Conservation (phyloP, 2,797 vertebrate species). For the Hoplostethus atlanticus region DNA sequence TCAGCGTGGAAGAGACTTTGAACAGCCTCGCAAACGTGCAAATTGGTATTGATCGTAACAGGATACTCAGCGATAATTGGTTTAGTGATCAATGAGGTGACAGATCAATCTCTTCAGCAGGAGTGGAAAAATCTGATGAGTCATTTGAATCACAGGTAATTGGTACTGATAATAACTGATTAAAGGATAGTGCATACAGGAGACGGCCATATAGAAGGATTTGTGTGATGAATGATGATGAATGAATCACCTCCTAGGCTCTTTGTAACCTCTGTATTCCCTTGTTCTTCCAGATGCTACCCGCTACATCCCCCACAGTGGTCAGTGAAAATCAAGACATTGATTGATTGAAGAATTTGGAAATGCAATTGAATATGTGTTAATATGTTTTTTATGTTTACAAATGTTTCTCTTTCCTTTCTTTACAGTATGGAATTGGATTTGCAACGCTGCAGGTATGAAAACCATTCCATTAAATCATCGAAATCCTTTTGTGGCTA, state of each 20-base stretch:
- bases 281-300: constrained; percentile 72
- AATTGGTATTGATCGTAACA: not conserved
- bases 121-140: constrained; percentile 18
- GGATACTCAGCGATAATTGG: not conserved
- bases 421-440: constrained; percentile 86
- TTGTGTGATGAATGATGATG: not conserved
- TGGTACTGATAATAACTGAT: constrained; percentile 14
- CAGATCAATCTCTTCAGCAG: not conserved
- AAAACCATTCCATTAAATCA: not conserved
- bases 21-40: not conserved
- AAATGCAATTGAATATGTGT: not conserved
- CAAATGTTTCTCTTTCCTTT: constrained; percentile 7
- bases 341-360: not conserved
- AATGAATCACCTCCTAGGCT: constrained; percentile 5
- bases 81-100: not conserved
- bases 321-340: constrained; percentile 62
- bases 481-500: not conserved
- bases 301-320: constrained; percentile 84
- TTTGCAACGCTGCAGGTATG: constrained; percentile 83
- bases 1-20: not conserved
- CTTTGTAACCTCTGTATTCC: constrained; percentile 3
- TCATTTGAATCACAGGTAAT: constrained; percentile 4
- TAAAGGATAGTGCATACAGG: not conserved
- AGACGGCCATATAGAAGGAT: not conserved
- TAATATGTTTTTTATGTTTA: not conserved